These are phyloP conservation scores for Varanus komodoensis DNA, from an alignment of 2,113 vertebrate species.

Conservation along the genomic window DNA sequence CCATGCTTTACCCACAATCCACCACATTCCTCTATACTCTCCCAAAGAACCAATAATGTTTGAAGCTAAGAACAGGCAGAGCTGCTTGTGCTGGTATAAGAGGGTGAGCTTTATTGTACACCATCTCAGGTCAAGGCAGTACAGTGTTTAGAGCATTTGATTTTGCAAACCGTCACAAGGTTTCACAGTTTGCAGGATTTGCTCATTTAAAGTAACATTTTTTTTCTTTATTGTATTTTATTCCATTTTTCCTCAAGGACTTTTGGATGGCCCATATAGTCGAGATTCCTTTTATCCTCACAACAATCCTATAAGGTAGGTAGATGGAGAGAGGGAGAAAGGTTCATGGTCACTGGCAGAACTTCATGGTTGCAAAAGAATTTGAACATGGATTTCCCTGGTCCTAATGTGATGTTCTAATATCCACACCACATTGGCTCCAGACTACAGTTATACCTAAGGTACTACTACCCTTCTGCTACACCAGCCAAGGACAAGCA, in stretches of 20 bases:
- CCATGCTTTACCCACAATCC: too few species aligned
- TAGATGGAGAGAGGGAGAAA: not conserved
- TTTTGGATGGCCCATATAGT: not conserved
- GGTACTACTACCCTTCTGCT: not conserved
- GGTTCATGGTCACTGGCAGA: not conserved
- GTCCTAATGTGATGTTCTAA: not conserved
- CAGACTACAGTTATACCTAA: too few species aligned
- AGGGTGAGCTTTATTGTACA: not conserved
- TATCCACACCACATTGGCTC: too few species aligned
- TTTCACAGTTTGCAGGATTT: not conserved
- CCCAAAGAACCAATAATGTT: not conserved
- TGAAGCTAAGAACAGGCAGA: not conserved
- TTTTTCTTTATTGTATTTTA: not conserved
- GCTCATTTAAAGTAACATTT: not conserved
- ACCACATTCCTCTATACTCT: not conserved
- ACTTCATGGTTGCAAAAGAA: not conserved
- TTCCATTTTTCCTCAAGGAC: not conserved
- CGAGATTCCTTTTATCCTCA: not conserved
- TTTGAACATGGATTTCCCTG: not conserved
- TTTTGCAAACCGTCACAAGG: not conserved
- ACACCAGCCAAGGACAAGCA: not conserved
- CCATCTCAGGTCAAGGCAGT: not conserved
- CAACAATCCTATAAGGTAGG: not conserved
- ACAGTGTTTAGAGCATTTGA: not conserved
- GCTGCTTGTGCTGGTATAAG: not conserved